Evolutionary conservation across 2,113 vertebrate genomes (phyloP).

Genomic region (Lampris megalopsis): DNA sequence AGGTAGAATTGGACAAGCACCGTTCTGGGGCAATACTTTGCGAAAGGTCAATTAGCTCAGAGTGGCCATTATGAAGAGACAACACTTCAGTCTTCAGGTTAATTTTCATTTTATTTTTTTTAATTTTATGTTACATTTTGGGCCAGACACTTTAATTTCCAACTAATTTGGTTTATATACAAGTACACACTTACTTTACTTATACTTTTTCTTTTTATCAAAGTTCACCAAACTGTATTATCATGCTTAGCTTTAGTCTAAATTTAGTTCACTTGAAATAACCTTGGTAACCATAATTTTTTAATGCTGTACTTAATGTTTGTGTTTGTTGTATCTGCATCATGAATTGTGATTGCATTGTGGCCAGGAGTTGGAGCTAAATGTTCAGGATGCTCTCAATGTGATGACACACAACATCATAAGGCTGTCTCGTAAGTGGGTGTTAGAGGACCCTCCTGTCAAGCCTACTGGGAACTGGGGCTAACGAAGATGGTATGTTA

Average conservation of each 20-base stretch:
- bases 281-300: constrained; percentile 1
- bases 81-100: too few relatives aligned
- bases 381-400: constrained; percentile 3
- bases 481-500: constrained; percentile 10
- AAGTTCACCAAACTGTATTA: too few relatives aligned
- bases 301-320: neutral
- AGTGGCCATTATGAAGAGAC: too few relatives aligned
- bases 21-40: too few relatives aligned
- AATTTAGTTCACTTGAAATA: neutral
- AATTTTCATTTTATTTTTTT: too few relatives aligned
- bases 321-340: constrained; percentile 11
- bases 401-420: constrained; percentile 17
- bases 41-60: too few relatives aligned
- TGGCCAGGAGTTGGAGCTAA: constrained; percentile 12
- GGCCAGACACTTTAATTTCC: too few relatives aligned
- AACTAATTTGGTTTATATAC: neutral
- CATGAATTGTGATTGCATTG: constrained; percentile 6
- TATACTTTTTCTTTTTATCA: too few relatives aligned
- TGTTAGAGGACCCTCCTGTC: constrained; percentile 9
- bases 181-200: neutral
- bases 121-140: too few relatives aligned
- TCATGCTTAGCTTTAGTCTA: too few relatives aligned
- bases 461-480: constrained; percentile 2
- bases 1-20: too few relatives aligned
- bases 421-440: constrained; percentile 1